phyloP scores from a whole-genome alignment of 2,113 vertebrate genomes.

The Motacilla alba region DNA sequence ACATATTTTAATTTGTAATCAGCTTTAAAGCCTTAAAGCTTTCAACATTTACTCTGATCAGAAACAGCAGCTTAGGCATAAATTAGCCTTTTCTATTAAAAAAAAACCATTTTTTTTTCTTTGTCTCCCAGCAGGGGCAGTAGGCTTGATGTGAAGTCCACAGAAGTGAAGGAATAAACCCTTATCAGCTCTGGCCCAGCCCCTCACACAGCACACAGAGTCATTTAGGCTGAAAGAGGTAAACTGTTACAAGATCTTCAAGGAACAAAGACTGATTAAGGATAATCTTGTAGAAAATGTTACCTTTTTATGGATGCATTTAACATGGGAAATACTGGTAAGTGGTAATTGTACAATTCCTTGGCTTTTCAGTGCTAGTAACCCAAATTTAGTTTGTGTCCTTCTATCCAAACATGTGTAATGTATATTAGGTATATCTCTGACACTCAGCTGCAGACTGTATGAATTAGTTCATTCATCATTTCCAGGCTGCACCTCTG shows the following conservation, averaged over 20 bases:
- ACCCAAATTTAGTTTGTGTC: background rate
- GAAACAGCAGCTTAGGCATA: constrained; percentile 6
- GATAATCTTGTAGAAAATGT: background rate
- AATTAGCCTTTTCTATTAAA: background rate
- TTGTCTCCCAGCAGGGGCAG: background rate
- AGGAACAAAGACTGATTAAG: background rate
- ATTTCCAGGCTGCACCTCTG: background rate
- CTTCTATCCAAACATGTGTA: background rate
- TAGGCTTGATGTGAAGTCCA: background rate
- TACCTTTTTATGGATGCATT: background rate
- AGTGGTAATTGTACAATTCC: background rate
- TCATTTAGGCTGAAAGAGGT: background rate
- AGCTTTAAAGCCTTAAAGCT: constrained; percentile 28
- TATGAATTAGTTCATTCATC: constrained; percentile 38
- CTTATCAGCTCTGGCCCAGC: constrained; percentile 33
- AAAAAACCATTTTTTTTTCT: background rate
- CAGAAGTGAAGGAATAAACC: background rate
- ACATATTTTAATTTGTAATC: constrained; percentile 25
- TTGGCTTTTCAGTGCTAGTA: background rate
- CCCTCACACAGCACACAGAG: background rate
- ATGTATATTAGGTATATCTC: background rate
- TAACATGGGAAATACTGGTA: background rate
- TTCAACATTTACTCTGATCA: constrained; percentile 21
- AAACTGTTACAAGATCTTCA: background rate
- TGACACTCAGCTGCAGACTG: background rate